Conservation (phyloP, 2,888 invertebrate genomes). For the Penaeus monodon region DNA sequence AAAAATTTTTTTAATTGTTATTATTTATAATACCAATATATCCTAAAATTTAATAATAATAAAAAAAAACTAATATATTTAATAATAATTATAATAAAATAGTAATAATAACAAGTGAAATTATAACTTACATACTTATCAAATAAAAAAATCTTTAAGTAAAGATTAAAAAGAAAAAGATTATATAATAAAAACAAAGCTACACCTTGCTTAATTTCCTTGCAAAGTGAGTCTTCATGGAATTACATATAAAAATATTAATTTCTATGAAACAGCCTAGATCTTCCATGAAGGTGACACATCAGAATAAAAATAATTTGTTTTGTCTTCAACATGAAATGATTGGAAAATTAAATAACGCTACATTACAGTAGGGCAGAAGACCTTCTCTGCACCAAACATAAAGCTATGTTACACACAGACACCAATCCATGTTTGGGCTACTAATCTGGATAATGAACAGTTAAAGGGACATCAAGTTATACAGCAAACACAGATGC, state of each 20-base stretch:
- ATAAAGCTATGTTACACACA: constrained; percentile 45
- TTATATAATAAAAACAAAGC: background rate
- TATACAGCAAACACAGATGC: constrained; percentile 42
- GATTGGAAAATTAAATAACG: constrained; percentile 12
- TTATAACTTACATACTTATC: background rate
- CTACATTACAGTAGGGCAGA: constrained; percentile 18
- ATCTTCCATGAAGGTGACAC: constrained; percentile 26
- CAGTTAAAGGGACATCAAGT: constrained; percentile 37
- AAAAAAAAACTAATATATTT: too few species aligned
- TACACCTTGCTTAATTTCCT: constrained; percentile 16
- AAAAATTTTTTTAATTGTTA: too few species aligned
- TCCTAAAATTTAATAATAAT: too few species aligned
- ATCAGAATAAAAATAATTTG: constrained; percentile 28
- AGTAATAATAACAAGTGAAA: too few species aligned
- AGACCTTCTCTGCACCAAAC: constrained; percentile 26
- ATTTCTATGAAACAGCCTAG: constrained; percentile 34
- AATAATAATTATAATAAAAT: too few species aligned
- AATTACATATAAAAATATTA: constrained; percentile 38
- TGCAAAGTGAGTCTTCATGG: constrained; percentile 27
- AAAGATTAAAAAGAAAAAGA: constrained; percentile 9
- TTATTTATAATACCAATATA: too few species aligned
- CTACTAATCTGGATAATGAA: constrained; percentile 35
- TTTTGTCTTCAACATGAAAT: constrained; percentile 4
- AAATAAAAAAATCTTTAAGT: constrained; percentile 16
- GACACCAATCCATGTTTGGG: constrained; percentile 29